phyloP scores from a whole-genome alignment of 1,140 invertebrate species.

The Metaphire vulgaris region DNA sequence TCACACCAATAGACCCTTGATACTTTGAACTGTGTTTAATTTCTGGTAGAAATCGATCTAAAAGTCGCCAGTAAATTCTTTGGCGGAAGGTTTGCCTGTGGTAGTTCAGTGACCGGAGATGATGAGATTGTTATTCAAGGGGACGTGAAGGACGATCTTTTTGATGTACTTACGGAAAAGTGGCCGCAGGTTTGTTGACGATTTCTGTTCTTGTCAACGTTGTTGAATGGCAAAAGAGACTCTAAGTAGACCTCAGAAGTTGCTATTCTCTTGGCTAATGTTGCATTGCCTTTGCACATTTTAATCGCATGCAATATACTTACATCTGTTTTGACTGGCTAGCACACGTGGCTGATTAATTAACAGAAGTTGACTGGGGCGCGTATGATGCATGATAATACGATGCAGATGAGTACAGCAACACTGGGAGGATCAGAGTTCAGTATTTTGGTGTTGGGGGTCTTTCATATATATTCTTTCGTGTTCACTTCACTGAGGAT shows the following conservation, averaged over 20 bases:
- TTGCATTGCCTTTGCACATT: constrained; percentile 10
- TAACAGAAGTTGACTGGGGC: background rate
- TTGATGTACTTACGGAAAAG: constrained; percentile 95
- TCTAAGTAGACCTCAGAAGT: background rate
- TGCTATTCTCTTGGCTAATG: constrained; percentile 11
- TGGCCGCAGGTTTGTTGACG: constrained; percentile 72
- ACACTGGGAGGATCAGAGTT: too few relatives aligned
- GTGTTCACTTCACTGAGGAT: too few relatives aligned
- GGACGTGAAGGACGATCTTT: constrained; percentile 84
- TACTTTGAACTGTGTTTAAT: too few relatives aligned
- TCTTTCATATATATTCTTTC: too few relatives aligned
- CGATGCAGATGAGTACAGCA: too few relatives aligned
- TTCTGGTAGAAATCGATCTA: constrained; percentile 81
- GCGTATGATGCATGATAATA: too few relatives aligned
- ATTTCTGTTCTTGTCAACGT: background rate
- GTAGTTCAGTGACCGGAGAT: constrained; percentile 93
- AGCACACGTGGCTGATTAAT: background rate
- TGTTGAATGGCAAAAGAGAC: too few relatives aligned
- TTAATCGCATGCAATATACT: constrained; percentile 25
- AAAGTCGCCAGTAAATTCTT: constrained; percentile 98
- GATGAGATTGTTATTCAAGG: constrained; percentile 99
- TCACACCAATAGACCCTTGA: too few relatives aligned
- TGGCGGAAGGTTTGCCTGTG: constrained; percentile 94
- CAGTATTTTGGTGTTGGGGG: too few relatives aligned
- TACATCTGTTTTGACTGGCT: constrained; percentile 9